Conservation (phyloP, 2,113 vertebrate species). For the Crotalus viridis region DNA sequence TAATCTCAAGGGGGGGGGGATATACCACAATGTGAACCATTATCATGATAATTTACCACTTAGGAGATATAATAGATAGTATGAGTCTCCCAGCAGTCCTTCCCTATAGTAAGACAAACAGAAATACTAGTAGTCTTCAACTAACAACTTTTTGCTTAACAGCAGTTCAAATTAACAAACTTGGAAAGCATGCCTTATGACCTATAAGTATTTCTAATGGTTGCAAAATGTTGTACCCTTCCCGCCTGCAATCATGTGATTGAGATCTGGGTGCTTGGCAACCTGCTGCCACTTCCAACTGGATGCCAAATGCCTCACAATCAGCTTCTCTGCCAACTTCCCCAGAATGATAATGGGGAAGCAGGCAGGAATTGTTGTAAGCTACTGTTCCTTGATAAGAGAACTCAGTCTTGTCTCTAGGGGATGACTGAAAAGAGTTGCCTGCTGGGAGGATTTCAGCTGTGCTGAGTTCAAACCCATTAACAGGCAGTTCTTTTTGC, state of each 20-base stretch:
- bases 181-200: background rate
- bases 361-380: background rate
- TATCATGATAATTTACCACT: background rate
- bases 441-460: background rate
- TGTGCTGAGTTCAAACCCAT: background rate
- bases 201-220: background rate
- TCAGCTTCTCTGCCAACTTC: background rate
- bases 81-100: too few species aligned
- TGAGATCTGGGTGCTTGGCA: background rate
- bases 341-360: background rate
- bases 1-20: background rate
- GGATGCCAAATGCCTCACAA: background rate
- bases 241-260: background rate
- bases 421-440: background rate
- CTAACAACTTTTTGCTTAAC: background rate
- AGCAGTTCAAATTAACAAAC: background rate
- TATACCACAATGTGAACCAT: background rate
- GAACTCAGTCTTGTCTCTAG: background rate
- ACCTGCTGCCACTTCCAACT: background rate
- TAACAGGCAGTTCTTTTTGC: background rate
- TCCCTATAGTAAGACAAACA: background rate
- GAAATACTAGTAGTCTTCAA: background rate
- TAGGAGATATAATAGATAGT: background rate
- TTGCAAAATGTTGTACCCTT: background rate
- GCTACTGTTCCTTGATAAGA: background rate